phyloP scores from a whole-genome alignment of 2,113 vertebrate genomes.

The Siniperca chuatsi region DNA sequence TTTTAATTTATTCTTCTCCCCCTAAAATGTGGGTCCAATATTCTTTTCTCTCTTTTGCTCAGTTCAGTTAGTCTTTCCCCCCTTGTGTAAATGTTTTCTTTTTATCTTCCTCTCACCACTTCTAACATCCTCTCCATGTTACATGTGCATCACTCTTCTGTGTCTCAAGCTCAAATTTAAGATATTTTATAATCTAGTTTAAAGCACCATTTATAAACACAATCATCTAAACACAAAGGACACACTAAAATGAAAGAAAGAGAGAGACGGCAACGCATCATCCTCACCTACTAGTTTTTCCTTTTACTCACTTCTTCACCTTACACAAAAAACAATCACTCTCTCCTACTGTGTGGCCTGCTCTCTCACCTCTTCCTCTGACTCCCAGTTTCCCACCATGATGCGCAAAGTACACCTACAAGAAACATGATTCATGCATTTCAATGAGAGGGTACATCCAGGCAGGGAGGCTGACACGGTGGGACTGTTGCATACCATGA shows the following conservation, averaged over 20 bases:
- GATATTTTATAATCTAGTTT: background rate
- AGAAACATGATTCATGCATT: slow-evolving; percentile 58
- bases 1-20: slow-evolving; percentile 32
- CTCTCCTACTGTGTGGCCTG: background rate
- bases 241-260: background rate
- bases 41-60: background rate
- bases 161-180: slow-evolving; percentile 6
- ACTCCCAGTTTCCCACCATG: slow-evolving; percentile 21
- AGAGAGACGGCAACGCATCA: background rate
- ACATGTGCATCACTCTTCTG: background rate
- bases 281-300: slow-evolving; percentile 4
- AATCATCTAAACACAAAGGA: background rate
- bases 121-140: background rate
- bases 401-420: slow-evolving; percentile 9
- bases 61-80: too few species aligned
- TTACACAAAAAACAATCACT: background rate
- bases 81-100: background rate
- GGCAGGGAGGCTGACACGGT: slow-evolving; percentile 27
- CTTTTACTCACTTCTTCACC: slow-evolving; percentile 9
- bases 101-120: background rate
- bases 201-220: background rate
- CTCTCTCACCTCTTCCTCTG: slow-evolving; percentile 24
- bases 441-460: slow-evolving; percentile 9
- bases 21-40: background rate
- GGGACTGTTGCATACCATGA: background rate